Evolutionary conservation across 2,888 invertebrate genomes (phyloP), one percentile per base, ranked within the genome.

Genomic region (Linnaemya vulpina): DNA sequence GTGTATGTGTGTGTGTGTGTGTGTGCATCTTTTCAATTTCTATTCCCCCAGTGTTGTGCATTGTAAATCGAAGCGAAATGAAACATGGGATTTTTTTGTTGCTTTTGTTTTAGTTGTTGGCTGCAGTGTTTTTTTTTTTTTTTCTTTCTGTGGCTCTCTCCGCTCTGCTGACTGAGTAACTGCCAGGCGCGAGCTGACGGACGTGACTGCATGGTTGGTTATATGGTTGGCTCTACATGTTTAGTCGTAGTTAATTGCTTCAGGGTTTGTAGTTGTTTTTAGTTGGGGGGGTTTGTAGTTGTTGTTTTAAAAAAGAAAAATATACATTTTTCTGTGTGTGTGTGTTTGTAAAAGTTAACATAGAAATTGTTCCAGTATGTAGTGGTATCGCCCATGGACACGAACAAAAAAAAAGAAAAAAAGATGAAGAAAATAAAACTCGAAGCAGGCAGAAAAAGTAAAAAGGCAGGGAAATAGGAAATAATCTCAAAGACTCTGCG

Each of bases 141-240:
- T 35, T 35, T 9, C 58, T 49, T 68, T 60, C 63, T 75, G 25
- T 74, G 75, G 76, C 68, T 76, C 60, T 68, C 43, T 75, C 84
- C 60, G 43, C 38, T 49, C 77, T 17, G 43, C 65, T 20, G 20
- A 51, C 51, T 51, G 51, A 62, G 62, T 78, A 35, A 62, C 60
- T 70, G 62, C 51, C 30, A 70, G 70, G 62, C 68, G 30, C 62
- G 68, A n/a, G n/a, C n/a, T n/a, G n/a, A n/a, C 53, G 70, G 67
- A 51, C 60, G 35, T 86, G 84, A 22, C 25, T 65, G n/a, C 35
- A 79, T 87, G 83, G 46, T 53, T 84, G 80, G 86, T 89, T 89
- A 89, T 89, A 88, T 90, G 90, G 89, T n/a, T n/a, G n/a, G n/a
- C n/a, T n/a, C 89, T 88, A 90, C 90, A 90, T 90, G 88, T 89